Conservation (phyloP, 2,888 invertebrate species). For the Eupsilia transversa region DNA sequence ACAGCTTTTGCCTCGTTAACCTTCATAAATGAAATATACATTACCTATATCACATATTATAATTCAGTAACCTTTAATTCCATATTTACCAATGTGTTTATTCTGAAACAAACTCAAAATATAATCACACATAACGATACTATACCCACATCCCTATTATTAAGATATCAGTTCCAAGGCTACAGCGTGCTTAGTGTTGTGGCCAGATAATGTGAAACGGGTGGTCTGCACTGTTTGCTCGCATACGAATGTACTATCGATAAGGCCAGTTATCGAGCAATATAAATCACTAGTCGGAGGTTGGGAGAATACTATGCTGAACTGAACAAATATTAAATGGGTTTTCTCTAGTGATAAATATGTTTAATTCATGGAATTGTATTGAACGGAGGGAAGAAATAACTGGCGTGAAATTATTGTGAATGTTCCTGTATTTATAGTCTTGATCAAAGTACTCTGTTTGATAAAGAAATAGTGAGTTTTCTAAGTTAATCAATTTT, state of each 20-base stretch:
- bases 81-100: too few relatives aligned
- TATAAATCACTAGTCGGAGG: slow-evolving; percentile 63
- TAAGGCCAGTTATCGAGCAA: slow-evolving; percentile 59
- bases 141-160: slow-evolving; percentile 61
- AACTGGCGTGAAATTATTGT: slow-evolving; percentile 14
- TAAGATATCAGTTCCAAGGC: slow-evolving; percentile 69
- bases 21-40: too few relatives aligned
- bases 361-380: slow-evolving; percentile 47
- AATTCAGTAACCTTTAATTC: too few relatives aligned
- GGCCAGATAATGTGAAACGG: slow-evolving; percentile 63
- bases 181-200: slow-evolving; percentile 67
- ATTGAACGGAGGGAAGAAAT: slow-evolving; percentile 26
- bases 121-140: slow-evolving; percentile 45
- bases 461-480: not conserved
- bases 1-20: too few relatives aligned
- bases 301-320: slow-evolving; percentile 36
- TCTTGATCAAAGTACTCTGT: not conserved
- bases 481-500: slow-evolving; percentile 21
- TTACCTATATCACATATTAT: too few relatives aligned
- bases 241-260: slow-evolving; percentile 62
- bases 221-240: slow-evolving; percentile 58
- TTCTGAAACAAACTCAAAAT: not conserved
- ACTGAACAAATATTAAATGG: slow-evolving; percentile 52
- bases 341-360: slow-evolving; percentile 50
- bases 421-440: slow-evolving; percentile 7